These are phyloP conservation scores for Emydoidea blandingii DNA, from an alignment of 2,797 vertebrate species.

Conservation along the genomic window DNA sequence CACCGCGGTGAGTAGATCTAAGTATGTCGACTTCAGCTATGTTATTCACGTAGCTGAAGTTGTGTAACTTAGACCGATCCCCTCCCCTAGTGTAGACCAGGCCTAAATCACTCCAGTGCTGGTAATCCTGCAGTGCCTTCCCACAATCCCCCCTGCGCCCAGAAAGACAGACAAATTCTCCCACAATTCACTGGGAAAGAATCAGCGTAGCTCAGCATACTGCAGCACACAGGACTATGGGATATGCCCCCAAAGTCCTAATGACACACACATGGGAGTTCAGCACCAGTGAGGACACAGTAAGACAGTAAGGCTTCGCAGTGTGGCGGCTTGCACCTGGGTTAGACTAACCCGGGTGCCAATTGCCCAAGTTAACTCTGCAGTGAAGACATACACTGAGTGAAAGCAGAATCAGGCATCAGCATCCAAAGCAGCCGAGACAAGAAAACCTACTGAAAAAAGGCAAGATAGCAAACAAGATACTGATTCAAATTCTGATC, in stretches of 20 bases:
- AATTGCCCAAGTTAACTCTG: not conserved
- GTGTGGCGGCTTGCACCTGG: too few relatives aligned
- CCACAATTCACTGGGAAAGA: not conserved
- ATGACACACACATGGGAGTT: not conserved
- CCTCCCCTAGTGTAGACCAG: too few relatives aligned
- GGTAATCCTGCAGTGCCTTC: not conserved
- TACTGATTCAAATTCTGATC: not conserved
- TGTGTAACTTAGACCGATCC: too few relatives aligned
- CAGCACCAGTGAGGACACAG: not conserved
- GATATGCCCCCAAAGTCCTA: not conserved
- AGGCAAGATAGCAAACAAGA: not conserved
- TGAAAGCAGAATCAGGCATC: not conserved
- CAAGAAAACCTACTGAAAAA: not conserved
- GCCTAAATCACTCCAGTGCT: not conserved
- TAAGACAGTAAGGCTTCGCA: not conserved
- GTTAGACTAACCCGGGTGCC: not conserved
- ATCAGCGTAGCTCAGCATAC: not conserved
- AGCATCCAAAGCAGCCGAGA: not conserved
- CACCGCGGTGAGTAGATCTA: too few relatives aligned
- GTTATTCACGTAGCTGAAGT: too few relatives aligned
- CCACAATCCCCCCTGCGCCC: fast-evolving
- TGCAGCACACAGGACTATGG: not conserved
- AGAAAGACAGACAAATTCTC: not conserved
- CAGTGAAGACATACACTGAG: not conserved
- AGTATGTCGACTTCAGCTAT: too few relatives aligned